phyloP scores from a whole-genome alignment of 2,888 invertebrate genomes.

The Plusia festucae region DNA sequence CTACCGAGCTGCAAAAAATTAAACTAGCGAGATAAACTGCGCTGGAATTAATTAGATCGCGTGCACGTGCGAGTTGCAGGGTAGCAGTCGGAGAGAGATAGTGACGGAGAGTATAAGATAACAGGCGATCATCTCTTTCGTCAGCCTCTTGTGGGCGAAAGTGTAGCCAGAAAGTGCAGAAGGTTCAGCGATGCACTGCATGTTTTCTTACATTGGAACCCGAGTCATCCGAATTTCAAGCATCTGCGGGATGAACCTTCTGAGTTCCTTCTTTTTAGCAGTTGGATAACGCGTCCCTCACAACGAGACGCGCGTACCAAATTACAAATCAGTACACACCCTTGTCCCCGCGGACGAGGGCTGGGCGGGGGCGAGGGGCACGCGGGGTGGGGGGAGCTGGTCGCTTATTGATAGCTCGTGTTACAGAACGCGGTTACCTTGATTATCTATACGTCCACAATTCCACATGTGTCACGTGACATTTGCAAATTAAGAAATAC shows the following conservation, averaged over 20 bases:
- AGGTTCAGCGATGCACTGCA: not conserved
- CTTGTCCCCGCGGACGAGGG: conserved; percentile 47
- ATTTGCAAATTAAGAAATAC: conserved; percentile 42
- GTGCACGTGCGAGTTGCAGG: conserved; percentile 26
- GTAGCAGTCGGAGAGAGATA: too few relatives aligned
- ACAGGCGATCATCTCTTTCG: not conserved
- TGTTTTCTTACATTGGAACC: not conserved
- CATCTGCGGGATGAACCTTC: conserved; percentile 9
- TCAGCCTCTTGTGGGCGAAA: too few relatives aligned
- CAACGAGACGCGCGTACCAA: conserved; percentile 54
- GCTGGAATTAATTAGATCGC: conserved; percentile 40
- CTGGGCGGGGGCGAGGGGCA: conserved; percentile 4
- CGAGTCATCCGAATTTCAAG: not conserved
- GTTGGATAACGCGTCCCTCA: conserved; percentile 16
- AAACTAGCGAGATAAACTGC: conserved; percentile 46
- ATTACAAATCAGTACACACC: conserved; percentile 68
- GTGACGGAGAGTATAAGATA: not conserved
- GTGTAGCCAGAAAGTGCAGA: not conserved
- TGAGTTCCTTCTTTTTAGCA: not conserved
- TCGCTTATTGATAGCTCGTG: conserved; percentile 64
- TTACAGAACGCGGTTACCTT: conserved; percentile 58
- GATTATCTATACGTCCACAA: conserved; percentile 51
- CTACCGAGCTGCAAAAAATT: conserved; percentile 34
- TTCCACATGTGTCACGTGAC: conserved; percentile 42
- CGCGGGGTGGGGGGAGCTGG: conserved; percentile 24